Percentiles rank a stretch among this genome's conserved stretches.
These are phyloP conservation scores for Scomber japonicus DNA, from an alignment of 2,113 vertebrate genomes.

Conservation along the genomic window DNA sequence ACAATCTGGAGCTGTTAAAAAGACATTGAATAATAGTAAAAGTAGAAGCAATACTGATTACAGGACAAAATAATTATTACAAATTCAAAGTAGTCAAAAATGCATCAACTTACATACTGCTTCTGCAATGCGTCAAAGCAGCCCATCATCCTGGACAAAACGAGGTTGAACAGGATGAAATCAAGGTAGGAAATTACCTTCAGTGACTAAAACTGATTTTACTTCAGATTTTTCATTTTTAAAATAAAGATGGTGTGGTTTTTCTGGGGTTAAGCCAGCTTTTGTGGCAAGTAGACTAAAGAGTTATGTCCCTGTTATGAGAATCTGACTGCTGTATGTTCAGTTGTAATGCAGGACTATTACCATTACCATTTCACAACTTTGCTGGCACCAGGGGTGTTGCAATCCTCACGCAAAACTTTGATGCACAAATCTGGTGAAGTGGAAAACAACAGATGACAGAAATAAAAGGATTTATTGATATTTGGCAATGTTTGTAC, in stretches of 20 bases:
- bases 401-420: slow-evolving; percentile 91
- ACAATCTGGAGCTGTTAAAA: slow-evolving; percentile 83
- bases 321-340: too few relatives aligned
- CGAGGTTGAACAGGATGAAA: not conserved
- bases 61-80: not conserved
- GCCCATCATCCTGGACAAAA: slow-evolving; percentile 91
- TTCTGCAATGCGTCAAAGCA: slow-evolving; percentile 96
- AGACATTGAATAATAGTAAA: slow-evolving; percentile 2
- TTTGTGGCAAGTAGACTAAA: not conserved
- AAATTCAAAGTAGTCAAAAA: not conserved
- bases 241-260: not conserved
- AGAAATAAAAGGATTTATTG: not conserved
- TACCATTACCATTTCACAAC: slow-evolving; percentile 92
- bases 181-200: not conserved
- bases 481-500: too few relatives aligned
- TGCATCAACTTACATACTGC: slow-evolving; percentile 91
- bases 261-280: not conserved
- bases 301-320: too few relatives aligned
- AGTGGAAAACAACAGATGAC: not conserved
- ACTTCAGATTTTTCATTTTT: not conserved
- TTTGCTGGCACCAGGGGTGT: slow-evolving; percentile 88
- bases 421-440: slow-evolving; percentile 92
- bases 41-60: not conserved
- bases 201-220: not conserved
- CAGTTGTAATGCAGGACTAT: not conserved